Percentiles rank a stretch among this genome's conserved stretches.
phyloP scores from a whole-genome alignment of 2,888 invertebrate species.

The Coelopa pilipes region DNA sequence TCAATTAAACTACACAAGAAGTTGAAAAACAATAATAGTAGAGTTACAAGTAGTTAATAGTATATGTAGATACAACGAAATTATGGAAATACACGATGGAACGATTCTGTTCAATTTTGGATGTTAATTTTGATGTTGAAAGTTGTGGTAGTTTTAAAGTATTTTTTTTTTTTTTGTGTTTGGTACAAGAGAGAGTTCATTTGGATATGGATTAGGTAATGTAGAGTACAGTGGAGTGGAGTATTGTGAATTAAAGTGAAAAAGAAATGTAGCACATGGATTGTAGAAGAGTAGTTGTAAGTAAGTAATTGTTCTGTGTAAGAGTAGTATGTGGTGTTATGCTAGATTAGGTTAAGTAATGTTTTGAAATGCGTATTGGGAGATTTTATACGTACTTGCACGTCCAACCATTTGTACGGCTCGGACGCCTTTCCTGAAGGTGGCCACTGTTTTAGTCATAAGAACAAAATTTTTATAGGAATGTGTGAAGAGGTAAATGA shows the following conservation, averaged over 20 bases:
- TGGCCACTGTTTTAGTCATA: slow-evolving; percentile 85
- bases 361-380: slow-evolving; percentile 40
- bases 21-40: slow-evolving; percentile 13
- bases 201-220: background rate
- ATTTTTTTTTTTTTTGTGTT: no score
- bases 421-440: slow-evolving; percentile 99
- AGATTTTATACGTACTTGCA: slow-evolving; percentile 89
- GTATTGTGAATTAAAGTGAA: background rate
- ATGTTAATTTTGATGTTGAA: slow-evolving; percentile 1
- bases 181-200: background rate
- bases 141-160: slow-evolving; percentile 15
- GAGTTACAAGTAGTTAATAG: background rate
- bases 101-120: background rate
- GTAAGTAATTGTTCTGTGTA: slow-evolving; percentile 12
- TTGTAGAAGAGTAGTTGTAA: slow-evolving; percentile 12
- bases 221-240: slow-evolving; percentile 1
- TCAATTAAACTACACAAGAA: slow-evolving; percentile 23
- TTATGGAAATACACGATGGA: background rate
- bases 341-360: background rate
- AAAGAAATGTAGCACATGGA: no score
- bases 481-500: slow-evolving; percentile 67
- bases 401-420: slow-evolving; percentile 98
- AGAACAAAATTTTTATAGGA: slow-evolving; percentile 66
- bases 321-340: slow-evolving; percentile 13
- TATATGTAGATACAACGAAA: slow-evolving; percentile 14